Evolutionary conservation across 1,140 invertebrate genomes (phyloP).

Genomic region (Calephelis virginiensis): DNA sequence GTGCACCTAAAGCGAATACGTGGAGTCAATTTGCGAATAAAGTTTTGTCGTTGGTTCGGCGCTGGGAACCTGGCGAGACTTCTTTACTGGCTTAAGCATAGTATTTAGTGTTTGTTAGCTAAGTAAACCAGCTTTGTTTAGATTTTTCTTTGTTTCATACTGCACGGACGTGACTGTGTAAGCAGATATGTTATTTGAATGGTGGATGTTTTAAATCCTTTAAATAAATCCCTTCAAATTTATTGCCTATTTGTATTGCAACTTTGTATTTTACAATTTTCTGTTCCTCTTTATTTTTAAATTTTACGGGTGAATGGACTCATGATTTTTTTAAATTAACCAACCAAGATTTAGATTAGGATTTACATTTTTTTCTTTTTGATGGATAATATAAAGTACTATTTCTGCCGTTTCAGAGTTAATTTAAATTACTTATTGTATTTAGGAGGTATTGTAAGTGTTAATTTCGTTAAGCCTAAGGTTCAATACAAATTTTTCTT

Average conservation of each 20-base stretch:
- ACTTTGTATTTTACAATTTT: not conserved
- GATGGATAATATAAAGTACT: too few species aligned
- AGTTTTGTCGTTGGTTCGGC: conserved; percentile 63
- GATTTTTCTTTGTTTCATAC: conserved; percentile 32
- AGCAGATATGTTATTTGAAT: conserved; percentile 33
- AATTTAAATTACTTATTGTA: too few species aligned
- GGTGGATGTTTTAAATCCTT: conserved; percentile 5
- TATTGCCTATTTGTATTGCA: conserved; percentile 1
- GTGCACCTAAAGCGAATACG: conserved; percentile 74
- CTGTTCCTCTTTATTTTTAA: not conserved
- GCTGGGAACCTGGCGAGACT: conserved; percentile 45
- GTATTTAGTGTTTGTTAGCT: conserved; percentile 51
- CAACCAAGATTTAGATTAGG: too few species aligned
- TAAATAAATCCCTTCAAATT: conserved; percentile 10
- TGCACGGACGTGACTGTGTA: conserved; percentile 31
- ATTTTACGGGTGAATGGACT: too few species aligned
- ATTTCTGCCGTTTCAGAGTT: too few species aligned
- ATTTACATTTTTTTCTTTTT: too few species aligned
- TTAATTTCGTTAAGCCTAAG: too few species aligned
- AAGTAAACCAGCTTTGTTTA: conserved; percentile 34
- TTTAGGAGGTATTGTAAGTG: too few species aligned
- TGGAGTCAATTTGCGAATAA: conserved; percentile 75
- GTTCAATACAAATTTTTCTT: too few species aligned
- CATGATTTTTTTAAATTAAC: too few species aligned
- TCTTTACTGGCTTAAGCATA: conserved; percentile 54